Base-by-base conservation (phyloP, 2,113 vertebrate genomes). In the Geothlypis trichas region DNA sequence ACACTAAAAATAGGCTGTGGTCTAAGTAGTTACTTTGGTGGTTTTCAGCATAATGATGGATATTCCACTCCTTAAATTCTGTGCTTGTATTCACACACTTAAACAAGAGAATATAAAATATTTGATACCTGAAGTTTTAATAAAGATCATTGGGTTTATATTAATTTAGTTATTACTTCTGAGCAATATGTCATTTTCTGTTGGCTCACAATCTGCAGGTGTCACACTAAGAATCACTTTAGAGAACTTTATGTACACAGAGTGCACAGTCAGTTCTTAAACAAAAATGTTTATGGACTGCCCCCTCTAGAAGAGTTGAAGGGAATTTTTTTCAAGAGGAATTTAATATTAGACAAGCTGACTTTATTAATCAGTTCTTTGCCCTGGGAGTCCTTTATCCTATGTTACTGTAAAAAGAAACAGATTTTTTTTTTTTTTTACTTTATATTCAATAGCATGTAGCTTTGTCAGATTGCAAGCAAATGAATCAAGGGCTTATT, bases 401-500 rank as follows among this genome's bases (percentile, higher is more conserved):
- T 80, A 35, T 87, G 72, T 79, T 91, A 84, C 14, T 94, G 27
- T 27, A 47, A 41, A 84, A 54, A 63, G 55, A 86, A 90, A 78
- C 28, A 76, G 31, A 59, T 79, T 85, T 92, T 19, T 69, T 88
- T 19, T 69, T 88, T 84, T 76, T 39, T 39, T 84, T 76, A 79
- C 35, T 95, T 92, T 76, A 85, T 71, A 92, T 93, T 90, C 74
- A 92, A 75, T 81, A 80, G 10, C 65, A 57, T 44, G 17, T 80
- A 54, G 11, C 41, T 91, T 41, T 76, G 42, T 76, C 54, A 63
- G 59, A 73, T 83, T 78, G 52, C 65, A 92, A 87, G 80, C 77
- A 95, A 90, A 94, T 79, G 57, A 84, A 89, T 84, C 57, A 41
- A 84, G 35, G 63, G 15, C 28, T 93, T 20, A 44, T 17, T 47